Evolutionary conservation across 2,113 vertebrate genomes (phyloP).

Genomic region (Pedionomus torquatus): DNA sequence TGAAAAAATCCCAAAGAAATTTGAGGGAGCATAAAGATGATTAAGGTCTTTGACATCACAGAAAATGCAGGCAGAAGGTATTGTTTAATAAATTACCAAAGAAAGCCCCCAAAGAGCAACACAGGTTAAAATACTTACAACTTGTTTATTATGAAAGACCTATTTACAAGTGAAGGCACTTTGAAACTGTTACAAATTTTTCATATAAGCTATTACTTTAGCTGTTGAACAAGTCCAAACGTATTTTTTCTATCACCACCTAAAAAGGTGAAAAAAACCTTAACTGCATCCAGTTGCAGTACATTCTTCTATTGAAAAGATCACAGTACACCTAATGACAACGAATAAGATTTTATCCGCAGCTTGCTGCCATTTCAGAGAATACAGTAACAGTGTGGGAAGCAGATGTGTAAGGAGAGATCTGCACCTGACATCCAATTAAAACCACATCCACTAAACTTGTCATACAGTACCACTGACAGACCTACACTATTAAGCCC

Average conservation of each 20-base stretch:
- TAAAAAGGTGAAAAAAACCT: neutral
- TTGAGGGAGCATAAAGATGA: neutral
- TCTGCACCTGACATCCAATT: neutral
- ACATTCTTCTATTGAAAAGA: neutral
- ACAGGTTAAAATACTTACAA: neutral
- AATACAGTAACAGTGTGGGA: neutral
- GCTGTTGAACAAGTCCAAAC: neutral
- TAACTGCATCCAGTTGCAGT: neutral
- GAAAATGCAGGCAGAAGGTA: neutral
- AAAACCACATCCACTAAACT: neutral
- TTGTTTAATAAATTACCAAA: neutral
- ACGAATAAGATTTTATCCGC: neutral
- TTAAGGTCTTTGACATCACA: neutral
- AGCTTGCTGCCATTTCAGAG: neutral
- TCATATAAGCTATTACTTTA: neutral
- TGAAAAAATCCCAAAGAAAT: neutral
- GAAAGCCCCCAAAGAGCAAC: neutral
- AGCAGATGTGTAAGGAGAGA: rapidly evolving
- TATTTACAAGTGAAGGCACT: slow-evolving; percentile 36
- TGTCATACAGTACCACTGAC: neutral
- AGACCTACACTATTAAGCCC: neutral
- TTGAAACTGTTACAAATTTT: neutral
- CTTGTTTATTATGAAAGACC: slow-evolving; percentile 50
- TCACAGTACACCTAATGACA: neutral
- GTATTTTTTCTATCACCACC: neutral